These are phyloP conservation scores for Drosophila dives DNA, from an alignment of 2,888 invertebrate genomes.

Conservation along the genomic window DNA sequence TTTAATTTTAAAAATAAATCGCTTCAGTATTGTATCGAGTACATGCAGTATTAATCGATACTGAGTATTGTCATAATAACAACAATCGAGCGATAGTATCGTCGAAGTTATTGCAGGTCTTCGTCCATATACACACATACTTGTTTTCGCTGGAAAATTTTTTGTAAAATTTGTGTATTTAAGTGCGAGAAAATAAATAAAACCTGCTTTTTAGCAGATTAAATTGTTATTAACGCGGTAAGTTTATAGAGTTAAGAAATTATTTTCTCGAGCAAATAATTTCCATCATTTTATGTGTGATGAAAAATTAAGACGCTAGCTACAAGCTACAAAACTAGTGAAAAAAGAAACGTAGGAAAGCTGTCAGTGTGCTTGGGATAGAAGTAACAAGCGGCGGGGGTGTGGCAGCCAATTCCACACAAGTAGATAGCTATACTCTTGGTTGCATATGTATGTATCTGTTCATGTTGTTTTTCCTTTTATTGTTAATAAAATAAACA, in stretches of 20 bases:
- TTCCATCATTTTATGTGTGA: background rate
- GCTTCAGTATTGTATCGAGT: constrained; percentile 13
- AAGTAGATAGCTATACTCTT: constrained; percentile 24
- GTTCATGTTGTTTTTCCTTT: constrained; percentile 18
- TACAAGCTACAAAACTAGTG: constrained; percentile 14
- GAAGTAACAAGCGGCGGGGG: constrained; percentile 51
- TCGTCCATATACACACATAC: constrained; percentile 58
- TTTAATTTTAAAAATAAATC: background rate
- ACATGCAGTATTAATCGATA: constrained; percentile 21
- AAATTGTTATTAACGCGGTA: constrained; percentile 73
- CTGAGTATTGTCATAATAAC: constrained; percentile 9
- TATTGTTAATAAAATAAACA: constrained; percentile 52
- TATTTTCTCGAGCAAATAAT: background rate
- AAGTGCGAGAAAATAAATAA: constrained; percentile 70
- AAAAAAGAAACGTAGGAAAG: constrained; percentile 37
- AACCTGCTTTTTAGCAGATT: constrained; percentile 77
- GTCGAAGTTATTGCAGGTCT: constrained; percentile 36
- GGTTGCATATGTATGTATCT: constrained; percentile 29
- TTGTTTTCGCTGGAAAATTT: constrained; percentile 60
- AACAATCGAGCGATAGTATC: constrained; percentile 19
- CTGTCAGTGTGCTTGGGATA: constrained; percentile 8
- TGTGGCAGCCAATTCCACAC: constrained; percentile 54
- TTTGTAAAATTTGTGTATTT: constrained; percentile 56
- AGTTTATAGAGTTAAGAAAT: constrained; percentile 62
- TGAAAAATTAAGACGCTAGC: constrained; percentile 10